Evolutionary conservation across 2,113 vertebrate genomes (phyloP).

Genomic region (Malurus melanocephalus): DNA sequence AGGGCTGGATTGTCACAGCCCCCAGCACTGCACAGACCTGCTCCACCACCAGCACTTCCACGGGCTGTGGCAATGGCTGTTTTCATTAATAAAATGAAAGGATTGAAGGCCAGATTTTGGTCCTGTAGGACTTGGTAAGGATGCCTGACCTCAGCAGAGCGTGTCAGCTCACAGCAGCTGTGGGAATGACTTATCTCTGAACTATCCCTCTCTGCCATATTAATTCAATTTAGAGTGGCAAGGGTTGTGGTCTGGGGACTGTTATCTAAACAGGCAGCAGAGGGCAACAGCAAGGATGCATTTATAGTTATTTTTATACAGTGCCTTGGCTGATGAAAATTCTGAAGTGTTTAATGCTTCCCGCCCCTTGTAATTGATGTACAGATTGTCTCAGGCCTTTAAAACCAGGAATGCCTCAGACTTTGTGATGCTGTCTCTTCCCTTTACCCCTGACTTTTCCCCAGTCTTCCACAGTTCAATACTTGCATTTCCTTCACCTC

Average conservation of each 20-base stretch:
- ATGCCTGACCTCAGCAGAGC: not conserved
- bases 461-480: not conserved
- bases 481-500: not conserved
- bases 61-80: not conserved
- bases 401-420: not conserved
- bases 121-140: not conserved
- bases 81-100: not conserved
- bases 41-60: not conserved
- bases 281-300: not conserved
- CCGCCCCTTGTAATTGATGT: not conserved
- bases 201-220: fast-evolving
- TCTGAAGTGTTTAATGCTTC: not conserved
- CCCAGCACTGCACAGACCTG: not conserved
- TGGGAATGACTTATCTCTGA: not conserved
- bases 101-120: not conserved
- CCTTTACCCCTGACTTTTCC: not conserved
- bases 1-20: not conserved
- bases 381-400: not conserved
- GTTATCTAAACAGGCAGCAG: not conserved
- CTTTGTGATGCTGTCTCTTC: not conserved
- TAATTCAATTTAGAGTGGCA: not conserved
- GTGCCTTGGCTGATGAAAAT: not conserved
- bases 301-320: not conserved
- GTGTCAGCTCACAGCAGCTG: not conserved
- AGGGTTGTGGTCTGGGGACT: not conserved